phyloP scores from a whole-genome alignment of 2,113 vertebrate genomes.

The Monarcha castaneiventris region DNA sequence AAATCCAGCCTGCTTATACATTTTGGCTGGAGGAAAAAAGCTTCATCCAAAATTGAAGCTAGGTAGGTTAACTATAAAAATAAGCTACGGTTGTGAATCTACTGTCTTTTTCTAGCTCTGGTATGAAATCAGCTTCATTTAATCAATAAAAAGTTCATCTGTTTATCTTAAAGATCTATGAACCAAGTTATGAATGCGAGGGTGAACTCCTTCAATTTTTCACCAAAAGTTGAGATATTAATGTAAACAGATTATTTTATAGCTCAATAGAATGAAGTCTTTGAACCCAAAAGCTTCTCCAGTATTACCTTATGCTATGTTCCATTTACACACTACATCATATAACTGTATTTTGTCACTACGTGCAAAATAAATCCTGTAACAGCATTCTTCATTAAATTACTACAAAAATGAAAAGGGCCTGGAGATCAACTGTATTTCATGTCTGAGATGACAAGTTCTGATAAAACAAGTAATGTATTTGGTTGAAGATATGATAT shows the following conservation, averaged over 20 bases:
- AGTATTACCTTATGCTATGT: background rate
- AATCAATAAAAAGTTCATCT: background rate
- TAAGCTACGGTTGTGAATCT: background rate
- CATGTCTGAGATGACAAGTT: background rate
- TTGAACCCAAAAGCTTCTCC: background rate
- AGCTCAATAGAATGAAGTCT: background rate
- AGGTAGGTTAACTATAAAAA: background rate
- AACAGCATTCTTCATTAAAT: background rate
- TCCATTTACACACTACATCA: background rate
- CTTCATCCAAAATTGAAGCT: background rate
- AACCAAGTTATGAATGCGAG: background rate
- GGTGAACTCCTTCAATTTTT: background rate
- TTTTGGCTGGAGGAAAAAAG: background rate
- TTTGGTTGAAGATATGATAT: slow-evolving; percentile 25
- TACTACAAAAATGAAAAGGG: background rate
- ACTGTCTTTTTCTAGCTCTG: background rate
- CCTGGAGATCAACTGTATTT: background rate
- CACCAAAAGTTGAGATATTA: background rate
- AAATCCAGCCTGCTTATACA: background rate
- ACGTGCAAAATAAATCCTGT: background rate
- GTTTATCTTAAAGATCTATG: background rate
- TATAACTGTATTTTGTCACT: background rate
- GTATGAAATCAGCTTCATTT: background rate
- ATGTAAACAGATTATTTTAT: background rate
- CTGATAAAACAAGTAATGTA: background rate